Conservation (phyloP, 64 coral and sea anemone species). For the Acropora yongei region DNA sequence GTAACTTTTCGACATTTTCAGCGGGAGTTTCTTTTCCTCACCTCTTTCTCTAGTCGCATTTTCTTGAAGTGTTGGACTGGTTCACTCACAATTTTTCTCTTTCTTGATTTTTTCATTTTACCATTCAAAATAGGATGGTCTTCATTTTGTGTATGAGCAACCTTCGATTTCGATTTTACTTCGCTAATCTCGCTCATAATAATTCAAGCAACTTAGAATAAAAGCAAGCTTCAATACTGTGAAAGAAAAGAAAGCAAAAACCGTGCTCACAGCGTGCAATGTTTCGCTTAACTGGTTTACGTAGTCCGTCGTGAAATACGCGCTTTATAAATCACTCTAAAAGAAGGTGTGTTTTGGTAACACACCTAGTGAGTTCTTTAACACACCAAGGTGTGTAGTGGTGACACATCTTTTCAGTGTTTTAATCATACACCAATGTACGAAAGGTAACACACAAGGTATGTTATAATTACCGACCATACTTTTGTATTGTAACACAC, state of each 20-base stretch:
- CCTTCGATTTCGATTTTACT: neutral
- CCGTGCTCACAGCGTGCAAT: neutral
- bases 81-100: neutral
- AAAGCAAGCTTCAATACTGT: neutral
- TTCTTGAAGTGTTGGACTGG: neutral
- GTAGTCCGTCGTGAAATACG: too few relatives aligned
- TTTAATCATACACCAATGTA: neutral
- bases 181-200: neutral
- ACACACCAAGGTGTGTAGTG: slow-evolving; percentile 3
- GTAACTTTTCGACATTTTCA: too few relatives aligned
- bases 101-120: neutral
- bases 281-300: neutral
- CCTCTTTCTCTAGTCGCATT: neutral
- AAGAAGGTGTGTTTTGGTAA: neutral
- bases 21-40: neutral
- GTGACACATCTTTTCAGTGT: neutral
- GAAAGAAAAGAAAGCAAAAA: neutral
- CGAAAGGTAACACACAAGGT: neutral
- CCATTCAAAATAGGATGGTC: neutral
- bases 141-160: neutral
- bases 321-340: neutral
- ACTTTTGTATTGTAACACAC: neutral
- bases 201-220: neutral
- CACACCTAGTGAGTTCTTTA: slow-evolving; percentile 5
- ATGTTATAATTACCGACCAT: neutral